Percentiles rank a stretch among this genome's conserved stretches.
These are phyloP conservation scores for Cephus sareptanus DNA, from an alignment of 2,888 invertebrate species.

Conservation along the genomic window DNA sequence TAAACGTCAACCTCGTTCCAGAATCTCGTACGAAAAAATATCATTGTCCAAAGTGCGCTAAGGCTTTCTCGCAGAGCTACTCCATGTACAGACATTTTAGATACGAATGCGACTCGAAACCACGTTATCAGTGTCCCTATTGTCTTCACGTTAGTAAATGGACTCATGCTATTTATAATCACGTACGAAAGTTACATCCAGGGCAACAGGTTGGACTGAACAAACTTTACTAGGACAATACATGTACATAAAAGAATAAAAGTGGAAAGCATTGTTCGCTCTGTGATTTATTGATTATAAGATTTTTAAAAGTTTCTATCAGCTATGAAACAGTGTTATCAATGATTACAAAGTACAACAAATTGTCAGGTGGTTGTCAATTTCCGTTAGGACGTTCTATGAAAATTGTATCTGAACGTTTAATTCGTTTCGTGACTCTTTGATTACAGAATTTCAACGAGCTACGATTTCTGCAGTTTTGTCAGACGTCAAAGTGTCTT, in stretches of 20 bases:
- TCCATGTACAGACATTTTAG: constrained; percentile 62
- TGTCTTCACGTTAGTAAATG: constrained; percentile 60
- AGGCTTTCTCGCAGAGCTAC: constrained; percentile 56
- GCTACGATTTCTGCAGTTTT: constrained; percentile 8
- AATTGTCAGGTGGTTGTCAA: too few relatives aligned
- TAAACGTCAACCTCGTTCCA: neutral
- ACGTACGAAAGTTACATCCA: constrained; percentile 53
- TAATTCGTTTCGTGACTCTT: constrained; percentile 19
- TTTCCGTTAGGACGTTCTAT: too few relatives aligned
- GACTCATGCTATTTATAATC: constrained; percentile 58
- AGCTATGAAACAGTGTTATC: too few relatives aligned
- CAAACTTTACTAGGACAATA: constrained; percentile 43
- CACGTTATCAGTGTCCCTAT: constrained; percentile 59
- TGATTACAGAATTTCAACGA: constrained; percentile 48
- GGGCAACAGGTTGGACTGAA: constrained; percentile 46
- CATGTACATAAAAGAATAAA: too few relatives aligned
- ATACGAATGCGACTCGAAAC: constrained; percentile 62
- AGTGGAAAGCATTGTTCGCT: too few relatives aligned
- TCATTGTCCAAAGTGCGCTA: constrained; percentile 55
- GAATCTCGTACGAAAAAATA: constrained; percentile 24
- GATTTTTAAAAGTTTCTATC: too few relatives aligned
- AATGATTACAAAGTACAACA: too few relatives aligned
- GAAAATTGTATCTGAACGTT: neutral
- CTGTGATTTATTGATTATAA: too few relatives aligned
- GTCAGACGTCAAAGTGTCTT: constrained; percentile 25